Evolutionary conservation across 2,113 vertebrate genomes (phyloP).

Genomic region (Delphinus delphis): DNA sequence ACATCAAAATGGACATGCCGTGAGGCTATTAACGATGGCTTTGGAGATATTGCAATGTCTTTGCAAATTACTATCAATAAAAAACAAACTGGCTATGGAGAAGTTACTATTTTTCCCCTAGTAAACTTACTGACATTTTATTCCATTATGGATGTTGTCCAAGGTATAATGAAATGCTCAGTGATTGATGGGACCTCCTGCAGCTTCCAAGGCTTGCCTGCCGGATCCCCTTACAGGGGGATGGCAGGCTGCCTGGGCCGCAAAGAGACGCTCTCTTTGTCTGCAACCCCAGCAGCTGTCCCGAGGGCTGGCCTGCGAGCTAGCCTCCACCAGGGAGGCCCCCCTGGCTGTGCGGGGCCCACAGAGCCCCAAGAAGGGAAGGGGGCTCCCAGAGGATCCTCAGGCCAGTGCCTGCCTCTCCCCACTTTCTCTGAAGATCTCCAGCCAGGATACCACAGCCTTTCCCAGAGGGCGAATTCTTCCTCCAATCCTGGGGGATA

Average conservation of each 20-base stretch:
- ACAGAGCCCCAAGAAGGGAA: background rate
- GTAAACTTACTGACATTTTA: conserved; percentile 79
- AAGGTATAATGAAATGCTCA: conserved; percentile 74
- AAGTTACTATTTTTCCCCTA: conserved; percentile 75
- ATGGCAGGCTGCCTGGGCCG: conserved; percentile 61
- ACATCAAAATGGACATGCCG: conserved; percentile 64
- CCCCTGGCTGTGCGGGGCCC: background rate
- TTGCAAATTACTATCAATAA: conserved; percentile 78
- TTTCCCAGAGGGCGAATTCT: background rate
- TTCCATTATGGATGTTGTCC: conserved; percentile 77
- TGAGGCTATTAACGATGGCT: conserved; percentile 67
- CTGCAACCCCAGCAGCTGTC: conserved; percentile 53
- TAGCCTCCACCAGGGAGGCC: background rate
- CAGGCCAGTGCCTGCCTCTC: background rate
- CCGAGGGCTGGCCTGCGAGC: background rate
- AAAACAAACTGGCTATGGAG: conserved; percentile 76
- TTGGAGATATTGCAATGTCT: conserved; percentile 74
- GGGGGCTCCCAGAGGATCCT: background rate
- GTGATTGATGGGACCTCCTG: conserved; percentile 71
- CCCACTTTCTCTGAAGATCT: background rate
- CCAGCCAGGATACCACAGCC: background rate
- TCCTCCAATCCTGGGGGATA: background rate
- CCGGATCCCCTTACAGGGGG: conserved; percentile 69
- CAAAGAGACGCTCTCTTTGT: conserved; percentile 68
- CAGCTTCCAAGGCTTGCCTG: conserved; percentile 3